Conservation (phyloP, 2,888 invertebrate species). For the Lithophane leautieri region DNA sequence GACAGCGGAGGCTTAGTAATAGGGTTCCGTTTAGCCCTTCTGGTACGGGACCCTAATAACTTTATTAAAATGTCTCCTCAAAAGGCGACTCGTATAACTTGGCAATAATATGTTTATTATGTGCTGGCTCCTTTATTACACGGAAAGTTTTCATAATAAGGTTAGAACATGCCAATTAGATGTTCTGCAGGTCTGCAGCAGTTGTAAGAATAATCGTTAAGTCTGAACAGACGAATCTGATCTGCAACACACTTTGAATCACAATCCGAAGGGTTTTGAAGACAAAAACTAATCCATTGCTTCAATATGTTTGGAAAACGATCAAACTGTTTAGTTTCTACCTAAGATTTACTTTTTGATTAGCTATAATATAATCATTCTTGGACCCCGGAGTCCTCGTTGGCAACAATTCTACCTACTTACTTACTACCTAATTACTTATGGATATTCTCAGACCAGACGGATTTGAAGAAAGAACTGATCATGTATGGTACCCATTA, state of each 20-base stretch:
- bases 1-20: no score
- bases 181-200: neutral
- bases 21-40: no score
- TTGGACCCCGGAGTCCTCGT: neutral
- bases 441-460: neutral
- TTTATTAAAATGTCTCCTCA: conserved; percentile 26
- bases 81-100: conserved; percentile 1
- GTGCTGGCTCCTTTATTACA: conserved; percentile 30
- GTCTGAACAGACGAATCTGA: neutral
- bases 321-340: neutral
- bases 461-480: neutral
- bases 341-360: neutral
- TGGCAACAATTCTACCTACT: neutral
- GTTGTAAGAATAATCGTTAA: neutral
- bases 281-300: neutral
- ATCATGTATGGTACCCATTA: neutral
- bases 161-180: neutral
- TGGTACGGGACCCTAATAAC: conserved; percentile 5
- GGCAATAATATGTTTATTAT: conserved; percentile 37
- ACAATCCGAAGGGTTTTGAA: neutral
- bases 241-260: neutral
- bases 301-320: neutral
- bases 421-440: neutral
- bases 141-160: conserved; percentile 5
- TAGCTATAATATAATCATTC: neutral